Base-by-base conservation (phyloP, 2,797 vertebrate species). In the Tolypeutes matacus region DNA sequence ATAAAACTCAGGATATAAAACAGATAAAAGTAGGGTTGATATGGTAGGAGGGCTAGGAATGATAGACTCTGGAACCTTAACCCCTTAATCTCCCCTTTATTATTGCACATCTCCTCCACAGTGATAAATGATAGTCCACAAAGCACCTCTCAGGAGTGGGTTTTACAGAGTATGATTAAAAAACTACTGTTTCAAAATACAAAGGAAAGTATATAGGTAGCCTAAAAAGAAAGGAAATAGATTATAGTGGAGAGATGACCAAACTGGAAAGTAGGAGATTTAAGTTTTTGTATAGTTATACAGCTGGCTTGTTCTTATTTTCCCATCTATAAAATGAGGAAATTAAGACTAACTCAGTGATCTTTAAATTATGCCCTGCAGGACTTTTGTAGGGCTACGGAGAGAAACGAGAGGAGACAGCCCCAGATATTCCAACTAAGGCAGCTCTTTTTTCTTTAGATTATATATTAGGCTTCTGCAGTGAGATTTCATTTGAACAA, bases 1-100 rank as follows among this genome's bases (percentile, higher is more conserved):
- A 53, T 95, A 91, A 91, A 82, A 75, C 60, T 56, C 15, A 86
- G 39, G 39, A 70, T 80, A 67, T 89, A 60, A 87, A 94, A 93
- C 23, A 81, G 62, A 58, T 82, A 49, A 88, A 85, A 81, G 42
- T 17, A 51, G 73, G 51, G 39, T 76, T 49, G 73, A 76, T 51
- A 13, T 49, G 9, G 46, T 51, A 17, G 49, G 60, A 88, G 49
- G 14, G 12, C 75, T 15, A 53, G 23, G 75, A 83, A 11, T 81
- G 27, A 17, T 21, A 95, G 27, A 76, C 46, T 53, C 46, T 46
- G 11, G 89, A 12, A 60, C n/a, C 27, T 88, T 70, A 94, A 9
- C 67, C 13, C 56, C 42, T 91, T 60, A 87, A 77, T 34, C 36
- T 72, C 29, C 64, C 64, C 29, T 69, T 95, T 87, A 62, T 73